Evolutionary conservation across 92 coral and sea anemone species (phyloP), one percentile per base, ranked within the genome.

Genomic region (Palythoa caribaeorum): DNA sequence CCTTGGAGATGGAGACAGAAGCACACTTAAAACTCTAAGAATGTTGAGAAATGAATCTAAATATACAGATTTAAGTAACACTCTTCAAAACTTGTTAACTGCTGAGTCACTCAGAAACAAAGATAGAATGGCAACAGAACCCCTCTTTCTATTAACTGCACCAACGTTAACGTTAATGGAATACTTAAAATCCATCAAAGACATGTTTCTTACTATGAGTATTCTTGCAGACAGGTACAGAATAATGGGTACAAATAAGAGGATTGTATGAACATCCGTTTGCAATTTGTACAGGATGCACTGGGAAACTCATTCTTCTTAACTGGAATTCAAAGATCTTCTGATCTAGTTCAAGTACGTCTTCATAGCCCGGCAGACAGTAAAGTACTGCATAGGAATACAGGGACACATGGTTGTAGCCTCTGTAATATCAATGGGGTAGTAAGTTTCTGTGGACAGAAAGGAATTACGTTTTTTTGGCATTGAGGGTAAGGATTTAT

Each of bases 221-320:
- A 81, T 91, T 38, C 89, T 91, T 87, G 89, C 93, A 83, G 91
- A 91, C 86, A 91, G 90, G 53, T 91, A 91, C 83, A 63, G 93
- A 87, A 50, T 83, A 54, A 87, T 59, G 38, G 93, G 87, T 68
- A 1, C 89, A 83, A 91, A 83, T 50, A 91, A 15, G 86, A 76
- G 91, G 93, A 75, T 17, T 91, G 66, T 91, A 91, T 76, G 85
- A 87, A 48, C 91, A 91, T 81, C 93, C 48, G 91, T 87, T 55
- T 83, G 91, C 93, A 53, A 19, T 91, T 73, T 81, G 80, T 84
- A 4, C 86, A 12, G 87, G 62, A n/a, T 52, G 90, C 68, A 87
- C 72, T 70, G 90, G 90, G 70, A 90, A 87, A 7, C 71, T 90
- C 88, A 78, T 90, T 9, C 87, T 90, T 90, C 77, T 90, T 47